phyloP scores from a whole-genome alignment of 1,140 invertebrate genomes.

The Condylostylus longicornis region DNA sequence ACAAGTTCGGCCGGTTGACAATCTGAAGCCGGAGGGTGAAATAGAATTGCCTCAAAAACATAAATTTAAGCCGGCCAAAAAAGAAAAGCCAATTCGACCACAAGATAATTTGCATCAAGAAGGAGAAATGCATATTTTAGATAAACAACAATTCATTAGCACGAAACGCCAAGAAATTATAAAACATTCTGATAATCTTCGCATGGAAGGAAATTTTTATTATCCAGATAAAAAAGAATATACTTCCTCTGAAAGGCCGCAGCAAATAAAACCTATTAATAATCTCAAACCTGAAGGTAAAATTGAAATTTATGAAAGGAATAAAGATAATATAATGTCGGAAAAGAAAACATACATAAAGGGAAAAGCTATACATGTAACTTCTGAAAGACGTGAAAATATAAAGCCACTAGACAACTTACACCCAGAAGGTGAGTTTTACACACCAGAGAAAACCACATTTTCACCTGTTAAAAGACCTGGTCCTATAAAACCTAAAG shows the following conservation, averaged over 20 bases:
- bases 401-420: conserved; percentile 45
- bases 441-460: conserved; percentile 20
- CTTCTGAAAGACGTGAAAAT: conserved; percentile 38
- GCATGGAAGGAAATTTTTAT: conserved; percentile 41
- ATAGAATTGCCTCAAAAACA: conserved; percentile 28
- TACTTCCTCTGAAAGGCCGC: conserved; percentile 31
- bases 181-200: conserved; percentile 43
- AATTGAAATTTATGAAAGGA: no score
- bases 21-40: conserved; percentile 44
- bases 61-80: conserved; percentile 29
- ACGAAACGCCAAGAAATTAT: conserved; percentile 38
- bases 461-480: conserved; percentile 33
- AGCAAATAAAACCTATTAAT: conserved; percentile 33
- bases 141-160: conserved; percentile 36
- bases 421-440: conserved; percentile 44
- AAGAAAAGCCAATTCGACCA: conserved; percentile 27
- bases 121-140: conserved; percentile 40
- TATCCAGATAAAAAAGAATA: conserved; percentile 26
- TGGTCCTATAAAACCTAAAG: conserved; percentile 32
- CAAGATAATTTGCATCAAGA: conserved; percentile 41
- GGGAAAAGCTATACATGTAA: conserved; percentile 32
- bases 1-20: conserved; percentile 41
- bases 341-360: conserved; percentile 38
- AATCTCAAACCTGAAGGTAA: conserved; percentile 46
- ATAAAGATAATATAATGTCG: conserved; percentile 42